Conservation (phyloP, 2,797 vertebrate genomes). For the Phyllotis vaccarum region DNA sequence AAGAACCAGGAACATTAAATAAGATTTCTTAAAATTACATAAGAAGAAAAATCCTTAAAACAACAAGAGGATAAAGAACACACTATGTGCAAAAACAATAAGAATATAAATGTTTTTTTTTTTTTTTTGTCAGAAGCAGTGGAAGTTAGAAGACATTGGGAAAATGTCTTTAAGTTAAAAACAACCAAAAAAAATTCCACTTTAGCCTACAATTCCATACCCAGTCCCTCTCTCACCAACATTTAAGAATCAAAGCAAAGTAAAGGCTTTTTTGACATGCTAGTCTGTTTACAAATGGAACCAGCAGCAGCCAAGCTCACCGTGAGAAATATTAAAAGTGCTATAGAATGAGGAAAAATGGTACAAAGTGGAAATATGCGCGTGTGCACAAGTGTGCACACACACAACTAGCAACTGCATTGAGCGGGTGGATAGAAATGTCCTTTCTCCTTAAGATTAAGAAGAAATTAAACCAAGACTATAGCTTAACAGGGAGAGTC, state of each 20-base stretch:
- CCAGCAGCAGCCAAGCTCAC: not conserved
- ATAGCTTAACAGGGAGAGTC: not conserved
- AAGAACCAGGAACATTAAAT: not conserved
- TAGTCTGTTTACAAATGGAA: conserved; percentile 11
- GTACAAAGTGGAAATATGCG: not conserved
- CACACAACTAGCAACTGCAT: not conserved
- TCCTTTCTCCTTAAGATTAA: conserved; percentile 5
- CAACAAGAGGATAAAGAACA: not conserved
- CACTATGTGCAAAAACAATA: not conserved
- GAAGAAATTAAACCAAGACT: not conserved
- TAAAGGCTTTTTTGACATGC: not conserved
- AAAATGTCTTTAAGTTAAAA: not conserved
- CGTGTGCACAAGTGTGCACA: not conserved
- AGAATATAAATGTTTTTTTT: not conserved
- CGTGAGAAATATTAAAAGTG: not conserved
- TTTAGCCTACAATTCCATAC: not conserved
- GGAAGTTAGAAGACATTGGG: conserved; percentile 1
- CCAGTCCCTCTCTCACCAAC: not conserved
- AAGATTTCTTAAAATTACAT: conserved; percentile 16
- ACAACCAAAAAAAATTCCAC: not conserved
- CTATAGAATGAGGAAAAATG: not conserved
- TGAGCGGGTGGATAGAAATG: not conserved
- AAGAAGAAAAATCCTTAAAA: not conserved
- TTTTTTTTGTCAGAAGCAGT: not conserved
- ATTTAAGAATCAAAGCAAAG: conserved; percentile 35